Evolutionary conservation across 2,797 vertebrate genomes (phyloP), one percentile per base, ranked within the genome.

Genomic region (Gymnoscopelus microlampas): DNA sequence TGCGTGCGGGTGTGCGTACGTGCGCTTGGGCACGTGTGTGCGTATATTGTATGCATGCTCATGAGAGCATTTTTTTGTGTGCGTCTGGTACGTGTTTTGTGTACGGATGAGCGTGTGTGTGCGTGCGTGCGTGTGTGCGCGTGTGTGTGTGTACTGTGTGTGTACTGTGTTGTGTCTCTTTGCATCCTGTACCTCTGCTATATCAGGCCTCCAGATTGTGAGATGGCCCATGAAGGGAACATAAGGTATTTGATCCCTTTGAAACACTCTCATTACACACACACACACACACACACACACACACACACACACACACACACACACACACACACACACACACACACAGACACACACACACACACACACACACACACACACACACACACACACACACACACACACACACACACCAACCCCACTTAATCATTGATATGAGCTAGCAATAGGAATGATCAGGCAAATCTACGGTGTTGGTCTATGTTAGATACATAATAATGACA

Each of bases 201-300:
- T 86, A 93, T 95, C 93, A 96, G 95, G 88, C 91, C 87, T 68
- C 92, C 95, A 91, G 94, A 93, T 86, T 90, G 89, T 93, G 92
- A 95, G 87, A 79, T 85, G 91, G 79, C 84, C 91, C 79, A 91
- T 90, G 92, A 93, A 76, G 90, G 89, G 91, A 91, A 79, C 73
- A 85, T 88, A 88, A 96, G 95, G 95, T 97, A 96, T 91, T 91
- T 79, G 82, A 66, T 77, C 68, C 82, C 63, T 50, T 44, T 44
- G 8, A 44, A 44, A 63, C 53, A 63, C 59, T 77, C 60, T 32
- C 66, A 47, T 60, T 7, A 29, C 49, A 63, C 0, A 69, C 74
- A 47, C 80, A 44, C 26, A 60, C 49, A 67, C 63, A 70, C 73
- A 49, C n/a, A 60, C 60, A 51, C 23, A 50, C 49, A 50, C 49